phyloP scores from a whole-genome alignment of 2,888 invertebrate genomes.

The Cryptus viduatorius region DNA sequence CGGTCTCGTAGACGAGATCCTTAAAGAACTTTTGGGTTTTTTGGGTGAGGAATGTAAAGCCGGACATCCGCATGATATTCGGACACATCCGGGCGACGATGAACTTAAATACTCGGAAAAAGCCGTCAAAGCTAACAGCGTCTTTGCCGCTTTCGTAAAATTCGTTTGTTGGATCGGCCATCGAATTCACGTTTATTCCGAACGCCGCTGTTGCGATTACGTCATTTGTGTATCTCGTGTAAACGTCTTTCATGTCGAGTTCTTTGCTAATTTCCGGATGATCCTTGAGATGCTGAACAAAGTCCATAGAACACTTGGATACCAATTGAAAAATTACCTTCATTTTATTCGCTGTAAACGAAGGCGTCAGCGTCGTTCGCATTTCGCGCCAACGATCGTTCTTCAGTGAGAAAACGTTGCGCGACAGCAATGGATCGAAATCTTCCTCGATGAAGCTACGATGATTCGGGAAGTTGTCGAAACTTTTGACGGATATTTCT shows the following conservation, averaged over 20 bases:
- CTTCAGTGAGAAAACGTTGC: constrained; percentile 74
- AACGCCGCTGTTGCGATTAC: constrained; percentile 87
- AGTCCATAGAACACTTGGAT: constrained; percentile 74
- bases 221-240: constrained; percentile 87
- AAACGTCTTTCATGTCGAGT: constrained; percentile 85
- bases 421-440: constrained; percentile 74
- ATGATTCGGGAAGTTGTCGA: constrained; percentile 76
- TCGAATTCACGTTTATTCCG: constrained; percentile 86
- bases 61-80: constrained; percentile 50
- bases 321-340: constrained; percentile 76
- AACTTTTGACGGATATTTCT: constrained; percentile 75
- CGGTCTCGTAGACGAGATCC: constrained; percentile 79
- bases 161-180: constrained; percentile 86
- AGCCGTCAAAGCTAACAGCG: constrained; percentile 63
- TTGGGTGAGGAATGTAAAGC: constrained; percentile 48
- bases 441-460: constrained; percentile 70
- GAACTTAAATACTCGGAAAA: constrained; percentile 32
- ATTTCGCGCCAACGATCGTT: constrained; percentile 79
- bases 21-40: constrained; percentile 63
- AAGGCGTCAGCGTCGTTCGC: constrained; percentile 78
- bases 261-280: constrained; percentile 72
- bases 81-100: constrained; percentile 35
- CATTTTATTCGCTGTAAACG: constrained; percentile 80
- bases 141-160: constrained; percentile 84
- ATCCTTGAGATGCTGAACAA: constrained; percentile 73